Evolutionary conservation across 1,140 invertebrate species (phyloP), one percentile per base, ranked within the genome.

Genomic region (Diplogasteroides magnus): DNA sequence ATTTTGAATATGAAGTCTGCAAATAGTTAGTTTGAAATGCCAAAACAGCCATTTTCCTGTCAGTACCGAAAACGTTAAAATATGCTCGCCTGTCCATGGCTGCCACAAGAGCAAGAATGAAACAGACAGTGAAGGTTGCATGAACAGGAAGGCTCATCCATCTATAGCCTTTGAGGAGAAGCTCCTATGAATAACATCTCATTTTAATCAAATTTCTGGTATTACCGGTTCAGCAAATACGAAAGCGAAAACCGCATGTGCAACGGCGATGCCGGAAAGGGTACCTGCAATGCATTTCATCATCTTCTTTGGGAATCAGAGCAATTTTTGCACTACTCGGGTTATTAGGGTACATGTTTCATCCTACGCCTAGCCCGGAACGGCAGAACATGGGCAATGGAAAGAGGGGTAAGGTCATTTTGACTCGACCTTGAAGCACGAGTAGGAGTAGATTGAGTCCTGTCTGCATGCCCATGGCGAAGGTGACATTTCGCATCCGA

Each of bases 61-160:
- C 19, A 26, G 2, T 11, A 29, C 11, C 3, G 26, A 26, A 3
- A 37, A 2, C 3, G 25, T 61, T 55, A 6, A 27, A 1, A 13
- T 3, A 1, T 31, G n/a, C 70, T 15, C 29, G 72, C 73, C 69
- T 48, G 25, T 74, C 73, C 25, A 68, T 57, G 1, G 69, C 64
- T 3, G 61, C 67, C n/a, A 74, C 65, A 1, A 56, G 28, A 26
- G 31, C 55, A 27, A 74, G 14, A 13, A 31, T 67, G 57, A 74
- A 74, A 0, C 59, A 55, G 23, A 73, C 14, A 55, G 67, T 66
- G 32, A 71, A 74, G 1, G 55, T 69, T 13, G 71, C 73, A 58
- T 74, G 69, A 29, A 74, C 63, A 19, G 69, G 69, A 23, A 70
- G 64, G 31, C 61, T 66, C 56, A 74, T 59, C 1, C 37, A 60